Conservation (phyloP, 2,113 vertebrate genomes). For the Mesitornis unicolor region DNA sequence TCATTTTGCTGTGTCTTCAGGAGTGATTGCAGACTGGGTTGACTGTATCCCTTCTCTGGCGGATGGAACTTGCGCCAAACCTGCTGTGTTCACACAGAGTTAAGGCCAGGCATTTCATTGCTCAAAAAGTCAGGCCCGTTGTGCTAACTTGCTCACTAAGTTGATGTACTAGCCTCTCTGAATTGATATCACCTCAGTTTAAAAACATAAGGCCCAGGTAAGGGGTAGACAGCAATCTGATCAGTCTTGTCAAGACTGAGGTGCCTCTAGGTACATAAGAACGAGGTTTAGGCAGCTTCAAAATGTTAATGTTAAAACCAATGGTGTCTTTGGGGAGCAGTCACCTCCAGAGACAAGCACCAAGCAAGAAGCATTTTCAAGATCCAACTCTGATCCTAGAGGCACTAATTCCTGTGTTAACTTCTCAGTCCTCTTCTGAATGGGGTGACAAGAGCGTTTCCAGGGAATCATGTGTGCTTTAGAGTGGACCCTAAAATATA, state of each 20-base stretch:
- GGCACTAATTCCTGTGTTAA: background rate
- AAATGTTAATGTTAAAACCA: background rate
- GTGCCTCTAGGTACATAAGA: background rate
- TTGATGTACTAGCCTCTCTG: background rate
- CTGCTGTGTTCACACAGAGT: background rate
- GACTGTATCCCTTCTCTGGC: background rate
- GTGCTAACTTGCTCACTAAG: background rate
- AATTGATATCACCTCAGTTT: background rate
- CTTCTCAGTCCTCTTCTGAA: background rate
- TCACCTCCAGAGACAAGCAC: background rate
- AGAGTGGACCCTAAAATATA: background rate
- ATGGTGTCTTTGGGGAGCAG: background rate
- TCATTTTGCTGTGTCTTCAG: background rate
- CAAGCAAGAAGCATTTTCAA: background rate
- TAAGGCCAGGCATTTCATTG: background rate
- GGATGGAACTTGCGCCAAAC: background rate
- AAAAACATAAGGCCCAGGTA: background rate
- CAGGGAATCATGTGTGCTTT: background rate
- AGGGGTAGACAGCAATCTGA: background rate
- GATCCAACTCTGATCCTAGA: background rate
- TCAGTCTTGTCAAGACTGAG: background rate
- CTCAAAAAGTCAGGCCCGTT: background rate
- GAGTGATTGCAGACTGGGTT: background rate
- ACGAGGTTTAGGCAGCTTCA: background rate
- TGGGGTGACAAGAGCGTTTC: background rate